Conservation (phyloP, 2,888 invertebrate genomes). For the Macrophya annulata region DNA sequence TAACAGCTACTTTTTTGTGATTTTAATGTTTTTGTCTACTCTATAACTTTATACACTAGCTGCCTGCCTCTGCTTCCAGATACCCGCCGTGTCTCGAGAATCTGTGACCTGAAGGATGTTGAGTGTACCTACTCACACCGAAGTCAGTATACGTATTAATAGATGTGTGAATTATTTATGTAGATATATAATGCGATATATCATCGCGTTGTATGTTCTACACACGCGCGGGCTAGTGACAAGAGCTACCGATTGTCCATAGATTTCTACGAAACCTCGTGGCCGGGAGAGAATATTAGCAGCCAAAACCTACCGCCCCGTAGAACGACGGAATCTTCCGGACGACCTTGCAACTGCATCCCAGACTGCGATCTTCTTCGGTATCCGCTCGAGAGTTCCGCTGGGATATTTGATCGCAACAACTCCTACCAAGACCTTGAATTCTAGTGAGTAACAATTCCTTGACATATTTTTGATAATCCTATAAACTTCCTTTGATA, state of each 20-base stretch:
- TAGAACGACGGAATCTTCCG: constrained; percentile 50
- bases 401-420: constrained; percentile 81
- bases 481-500: not conserved
- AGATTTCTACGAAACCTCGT: constrained; percentile 74
- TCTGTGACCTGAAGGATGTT: constrained; percentile 81
- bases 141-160: constrained; percentile 67
- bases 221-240: not conserved
- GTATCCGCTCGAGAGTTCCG: constrained; percentile 85
- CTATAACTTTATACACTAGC: not conserved
- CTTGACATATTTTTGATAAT: not conserved
- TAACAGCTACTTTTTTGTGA: not conserved
- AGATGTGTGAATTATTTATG: not conserved
- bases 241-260: not conserved
- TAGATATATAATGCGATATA: not conserved
- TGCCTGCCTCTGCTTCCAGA: not conserved
- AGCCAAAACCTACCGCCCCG: constrained; percentile 52
- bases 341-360: constrained; percentile 81
- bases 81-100: constrained; percentile 63
- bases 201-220: not conserved
- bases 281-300: constrained; percentile 76
- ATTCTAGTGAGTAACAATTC: constrained; percentile 80
- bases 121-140: constrained; percentile 76
- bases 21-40: not conserved
- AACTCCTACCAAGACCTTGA: constrained; percentile 79
- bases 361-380: constrained; percentile 85